Evolutionary conservation across 2,797 vertebrate species (phyloP).

Genomic region (Nannoperca obscura): DNA sequence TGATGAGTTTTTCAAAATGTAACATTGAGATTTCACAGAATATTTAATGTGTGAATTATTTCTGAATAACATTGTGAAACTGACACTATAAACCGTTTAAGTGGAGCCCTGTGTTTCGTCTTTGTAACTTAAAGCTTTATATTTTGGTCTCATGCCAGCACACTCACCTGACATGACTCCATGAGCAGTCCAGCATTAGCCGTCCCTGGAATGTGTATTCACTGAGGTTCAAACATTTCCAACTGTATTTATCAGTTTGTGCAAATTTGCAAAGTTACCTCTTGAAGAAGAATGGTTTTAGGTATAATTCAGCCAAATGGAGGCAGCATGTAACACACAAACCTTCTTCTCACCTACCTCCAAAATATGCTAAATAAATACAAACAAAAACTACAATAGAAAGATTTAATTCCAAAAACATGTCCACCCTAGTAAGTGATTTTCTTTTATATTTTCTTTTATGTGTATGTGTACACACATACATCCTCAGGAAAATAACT

Average conservation of each 20-base stretch:
- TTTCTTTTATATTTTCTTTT: neutral
- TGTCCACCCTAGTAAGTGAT: neutral
- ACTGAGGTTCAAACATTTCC: slow-evolving; percentile 47
- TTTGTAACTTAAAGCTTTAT: slow-evolving; percentile 63
- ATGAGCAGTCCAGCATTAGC: slow-evolving; percentile 48
- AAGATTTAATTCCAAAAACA: neutral
- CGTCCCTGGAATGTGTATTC: slow-evolving; percentile 67
- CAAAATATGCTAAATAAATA: neutral
- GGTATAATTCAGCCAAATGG: neutral
- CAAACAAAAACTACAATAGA: neutral
- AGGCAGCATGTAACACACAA: neutral
- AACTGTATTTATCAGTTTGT: slow-evolving; percentile 49
- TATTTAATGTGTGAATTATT: slow-evolving; percentile 1
- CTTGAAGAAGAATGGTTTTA: slow-evolving; percentile 1
- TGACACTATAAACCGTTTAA: neutral
- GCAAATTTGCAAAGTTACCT: slow-evolving; percentile 29
- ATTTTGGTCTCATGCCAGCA: slow-evolving; percentile 62
- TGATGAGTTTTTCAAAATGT: neutral
- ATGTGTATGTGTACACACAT: neutral
- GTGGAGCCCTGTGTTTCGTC: slow-evolving; percentile 10
- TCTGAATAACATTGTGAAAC: slow-evolving; percentile 19
- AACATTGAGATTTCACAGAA: slow-evolving; percentile 14
- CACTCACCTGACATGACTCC: slow-evolving; percentile 78
- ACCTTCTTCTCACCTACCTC: neutral
- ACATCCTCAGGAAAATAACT: neutral